Evolutionary conservation across 2,888 invertebrate genomes (phyloP), one percentile per base, ranked within the genome.

Genomic region (Synergus laeviventris): DNA sequence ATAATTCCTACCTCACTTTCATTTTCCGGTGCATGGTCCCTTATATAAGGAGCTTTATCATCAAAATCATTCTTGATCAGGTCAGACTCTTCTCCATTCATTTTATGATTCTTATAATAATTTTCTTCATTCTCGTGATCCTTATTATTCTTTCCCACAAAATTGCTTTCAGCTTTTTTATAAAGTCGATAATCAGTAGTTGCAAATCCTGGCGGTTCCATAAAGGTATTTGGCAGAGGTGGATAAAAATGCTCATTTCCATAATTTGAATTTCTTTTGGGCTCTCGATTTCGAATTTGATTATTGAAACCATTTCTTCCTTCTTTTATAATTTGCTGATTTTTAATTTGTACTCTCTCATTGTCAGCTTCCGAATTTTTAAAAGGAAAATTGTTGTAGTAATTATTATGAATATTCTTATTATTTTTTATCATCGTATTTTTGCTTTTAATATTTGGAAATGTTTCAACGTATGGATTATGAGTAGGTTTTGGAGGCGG

Each of bases 21-120:
- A 18, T 76, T 76, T 21, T 82, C 81, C 2, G 87, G 88, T 16
- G 86, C 87, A 74, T 87, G 88, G 79, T 87, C 87, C 75, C 87
- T 82, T 14, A 85, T 76, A 62, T 87, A 87, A 56, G 64, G 62
- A 9, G 79, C 24, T 56, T 70, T 80, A 39, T 81, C 70, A 38
- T 84, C 78, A 8, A 31, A 31, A 31, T 5, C 2, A 70, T 45
- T 49, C 9, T 70, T 70, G 16, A 70, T 49, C 9, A 8, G 9
- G 14, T 79, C 73, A 12, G 77, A 76, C 11, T 61, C 76, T 42
- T 81, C 80, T 1, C 77, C 77, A 61, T 49, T 79, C 11, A 73
- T 74, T 64, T 70, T 49, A 77, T 76, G n/a, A 78, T 16, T 24
- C 73, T 74, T 61, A 39, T 74, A 45, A 60, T 56, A n/a, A 59